Evolutionary conservation across 2,888 invertebrate species (phyloP).

Genomic region (Schizaphis graminum): DNA sequence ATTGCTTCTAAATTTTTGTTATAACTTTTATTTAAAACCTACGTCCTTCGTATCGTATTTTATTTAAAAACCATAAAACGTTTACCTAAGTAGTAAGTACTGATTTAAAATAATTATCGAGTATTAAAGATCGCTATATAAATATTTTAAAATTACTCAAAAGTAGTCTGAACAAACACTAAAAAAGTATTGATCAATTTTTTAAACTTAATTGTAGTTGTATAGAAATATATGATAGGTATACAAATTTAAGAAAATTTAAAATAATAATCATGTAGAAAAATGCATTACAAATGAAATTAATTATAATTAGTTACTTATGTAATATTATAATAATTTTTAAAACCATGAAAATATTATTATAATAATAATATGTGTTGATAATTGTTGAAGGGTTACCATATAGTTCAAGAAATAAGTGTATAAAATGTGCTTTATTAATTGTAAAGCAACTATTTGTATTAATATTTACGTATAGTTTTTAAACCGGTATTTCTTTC

Average conservation of each 20-base stretch:
- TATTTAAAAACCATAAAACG: neutral
- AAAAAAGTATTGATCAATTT: neutral
- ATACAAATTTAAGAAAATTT: no score
- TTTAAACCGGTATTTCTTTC: conserved; percentile 57
- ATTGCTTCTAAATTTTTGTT: neutral
- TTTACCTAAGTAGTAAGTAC: neutral
- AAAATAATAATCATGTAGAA: neutral
- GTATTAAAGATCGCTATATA: neutral
- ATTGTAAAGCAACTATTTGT: conserved; percentile 20
- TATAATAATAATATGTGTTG: neutral
- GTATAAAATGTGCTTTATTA: neutral
- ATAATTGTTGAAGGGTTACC: conserved; percentile 16
- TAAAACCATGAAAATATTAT: neutral
- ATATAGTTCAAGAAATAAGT: conserved; percentile 32
- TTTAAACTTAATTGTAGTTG: neutral
- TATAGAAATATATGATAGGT: neutral
- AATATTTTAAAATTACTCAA: neutral
- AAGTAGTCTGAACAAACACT: neutral
- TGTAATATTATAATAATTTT: neutral
- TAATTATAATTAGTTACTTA: neutral
- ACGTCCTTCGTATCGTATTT: no score
- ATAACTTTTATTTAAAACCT: neutral
- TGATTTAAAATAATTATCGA: neutral
- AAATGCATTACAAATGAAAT: neutral
- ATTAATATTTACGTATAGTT: conserved; percentile 48